A percentile compares a stretch with the other conserved stretches of the same genome.
These are phyloP conservation scores for Lepisosteus osseus DNA, from an alignment of 2,113 vertebrate species.

Conservation along the genomic window DNA sequence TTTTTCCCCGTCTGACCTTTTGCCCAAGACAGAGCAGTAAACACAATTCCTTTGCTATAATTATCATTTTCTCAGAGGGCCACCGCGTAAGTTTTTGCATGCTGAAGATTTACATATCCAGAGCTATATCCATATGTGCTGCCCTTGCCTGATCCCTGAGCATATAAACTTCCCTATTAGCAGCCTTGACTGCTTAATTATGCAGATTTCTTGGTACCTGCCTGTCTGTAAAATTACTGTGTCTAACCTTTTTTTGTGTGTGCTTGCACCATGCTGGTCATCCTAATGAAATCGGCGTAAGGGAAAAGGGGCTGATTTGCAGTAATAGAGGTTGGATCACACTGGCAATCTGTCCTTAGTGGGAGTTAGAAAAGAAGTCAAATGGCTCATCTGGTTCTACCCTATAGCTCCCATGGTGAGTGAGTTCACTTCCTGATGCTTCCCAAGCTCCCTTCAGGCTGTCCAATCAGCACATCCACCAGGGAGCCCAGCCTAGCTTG, in stretches of 20 bases:
- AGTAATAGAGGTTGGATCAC: constrained; percentile 65
- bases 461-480: constrained; percentile 87
- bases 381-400: constrained; percentile 81
- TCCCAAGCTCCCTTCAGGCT: constrained; percentile 84
- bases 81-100: constrained; percentile 73
- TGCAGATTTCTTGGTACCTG: constrained; percentile 84
- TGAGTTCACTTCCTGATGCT: constrained; percentile 95
- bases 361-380: constrained; percentile 91
- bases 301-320: constrained; percentile 75
- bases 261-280: constrained; percentile 78
- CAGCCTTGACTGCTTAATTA: constrained; percentile 86
- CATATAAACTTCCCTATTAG: constrained; percentile 88
- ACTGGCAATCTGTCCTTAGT: constrained; percentile 89
- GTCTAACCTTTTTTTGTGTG: constrained; percentile 68
- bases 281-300: constrained; percentile 76
- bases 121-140: constrained; percentile 82
- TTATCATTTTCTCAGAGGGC: constrained; percentile 82
- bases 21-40: constrained; percentile 84
- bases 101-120: constrained; percentile 85
- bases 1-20: constrained; percentile 60
- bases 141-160: constrained; percentile 81
- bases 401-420: constrained; percentile 86
- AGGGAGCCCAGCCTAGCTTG: constrained; percentile 80
- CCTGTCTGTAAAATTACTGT: constrained; percentile 83
- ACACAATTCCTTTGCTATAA: constrained; percentile 86